Percentiles rank a stretch among this genome's conserved stretches.
phyloP scores from a whole-genome alignment of 2,888 invertebrate species.

The Synergus umbraculus region DNA sequence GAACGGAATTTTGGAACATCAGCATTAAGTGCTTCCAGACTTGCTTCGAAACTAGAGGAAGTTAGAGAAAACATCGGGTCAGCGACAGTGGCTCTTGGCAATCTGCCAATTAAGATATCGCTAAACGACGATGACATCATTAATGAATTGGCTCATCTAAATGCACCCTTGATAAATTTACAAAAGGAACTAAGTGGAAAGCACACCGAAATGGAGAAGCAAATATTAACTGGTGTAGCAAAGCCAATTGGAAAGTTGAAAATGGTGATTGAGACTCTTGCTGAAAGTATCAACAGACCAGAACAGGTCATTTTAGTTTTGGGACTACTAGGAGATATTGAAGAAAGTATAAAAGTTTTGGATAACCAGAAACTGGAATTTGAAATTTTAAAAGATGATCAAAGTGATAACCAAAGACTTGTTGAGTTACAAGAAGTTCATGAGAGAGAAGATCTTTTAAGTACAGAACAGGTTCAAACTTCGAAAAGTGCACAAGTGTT shows the following conservation, averaged over 20 bases:
- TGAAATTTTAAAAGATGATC: neutral
- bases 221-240: slow-evolving; percentile 63
- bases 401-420: neutral
- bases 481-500: neutral
- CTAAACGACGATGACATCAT: slow-evolving; percentile 59
- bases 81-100: slow-evolving; percentile 65
- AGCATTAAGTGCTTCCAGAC: slow-evolving; percentile 47
- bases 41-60: slow-evolving; percentile 62
- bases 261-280: slow-evolving; percentile 8
- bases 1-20: slow-evolving; percentile 47
- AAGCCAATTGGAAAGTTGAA: slow-evolving; percentile 61
- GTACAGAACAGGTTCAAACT: neutral
- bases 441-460: neutral
- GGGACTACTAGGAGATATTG: slow-evolving; percentile 68
- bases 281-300: neutral
- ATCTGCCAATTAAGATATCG: slow-evolving; percentile 51
- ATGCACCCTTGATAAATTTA: slow-evolving; percentile 64
- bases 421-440: neutral
- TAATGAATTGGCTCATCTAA: slow-evolving; percentile 63
- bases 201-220: slow-evolving; percentile 61
- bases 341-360: slow-evolving; percentile 57
- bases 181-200: slow-evolving; percentile 66
- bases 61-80: slow-evolving; percentile 65
- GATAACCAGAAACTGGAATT: neutral
- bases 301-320: slow-evolving; percentile 50